phyloP scores from a whole-genome alignment of 2,113 vertebrate species.

The Tragelaphus imberbis region DNA sequence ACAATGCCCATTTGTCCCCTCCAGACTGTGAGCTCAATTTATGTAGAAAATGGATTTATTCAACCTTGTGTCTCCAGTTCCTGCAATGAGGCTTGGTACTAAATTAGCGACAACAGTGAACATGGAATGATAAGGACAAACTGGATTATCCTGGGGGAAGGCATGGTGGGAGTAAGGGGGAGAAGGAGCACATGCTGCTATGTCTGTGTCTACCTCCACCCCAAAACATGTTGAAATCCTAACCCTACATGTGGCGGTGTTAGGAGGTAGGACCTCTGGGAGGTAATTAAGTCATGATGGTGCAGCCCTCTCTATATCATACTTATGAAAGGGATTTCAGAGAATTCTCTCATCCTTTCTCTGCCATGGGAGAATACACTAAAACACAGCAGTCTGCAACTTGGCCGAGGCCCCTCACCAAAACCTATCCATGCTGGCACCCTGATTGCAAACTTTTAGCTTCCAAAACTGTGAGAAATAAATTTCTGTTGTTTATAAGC shows the following conservation, averaged over 20 bases:
- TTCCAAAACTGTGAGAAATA: background rate
- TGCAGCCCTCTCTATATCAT: background rate
- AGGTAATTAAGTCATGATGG: background rate
- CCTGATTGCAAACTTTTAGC: background rate
- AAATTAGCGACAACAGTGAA: background rate
- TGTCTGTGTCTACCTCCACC: background rate
- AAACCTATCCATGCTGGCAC: background rate
- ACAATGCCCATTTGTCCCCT: background rate
- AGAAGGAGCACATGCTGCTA: background rate
- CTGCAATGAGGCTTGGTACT: background rate
- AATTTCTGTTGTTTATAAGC: background rate
- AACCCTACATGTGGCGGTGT: background rate
- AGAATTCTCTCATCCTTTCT: background rate
- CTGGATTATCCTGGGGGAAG: background rate
- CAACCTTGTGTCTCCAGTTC: background rate
- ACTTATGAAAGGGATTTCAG: background rate
- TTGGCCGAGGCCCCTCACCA: background rate
- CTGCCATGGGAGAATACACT: background rate
- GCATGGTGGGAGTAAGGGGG: background rate
- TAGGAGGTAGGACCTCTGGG: background rate
- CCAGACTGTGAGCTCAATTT: background rate
- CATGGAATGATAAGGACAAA: background rate
- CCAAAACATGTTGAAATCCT: background rate
- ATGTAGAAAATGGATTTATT: background rate
- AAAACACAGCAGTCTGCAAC: background rate